Conservation (phyloP, 2,113 vertebrate genomes). For the Paramisgurnus dabryanus region DNA sequence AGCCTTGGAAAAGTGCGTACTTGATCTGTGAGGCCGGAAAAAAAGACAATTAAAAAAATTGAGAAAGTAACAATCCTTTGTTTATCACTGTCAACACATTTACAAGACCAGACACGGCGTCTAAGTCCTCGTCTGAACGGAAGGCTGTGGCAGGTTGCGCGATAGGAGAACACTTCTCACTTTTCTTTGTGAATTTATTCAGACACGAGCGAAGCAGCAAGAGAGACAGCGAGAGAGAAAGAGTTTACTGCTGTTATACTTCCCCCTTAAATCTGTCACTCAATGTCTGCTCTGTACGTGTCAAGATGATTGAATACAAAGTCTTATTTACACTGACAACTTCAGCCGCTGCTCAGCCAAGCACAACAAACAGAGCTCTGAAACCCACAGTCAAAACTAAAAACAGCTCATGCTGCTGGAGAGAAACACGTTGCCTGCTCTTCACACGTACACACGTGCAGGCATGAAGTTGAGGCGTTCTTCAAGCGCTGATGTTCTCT, state of each 20-base stretch:
- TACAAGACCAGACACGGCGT: slow-evolving; percentile 75
- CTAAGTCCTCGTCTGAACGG: slow-evolving; percentile 62
- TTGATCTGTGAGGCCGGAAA: slow-evolving; percentile 74
- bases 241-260: slow-evolving; percentile 71
- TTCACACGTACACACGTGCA: not conserved
- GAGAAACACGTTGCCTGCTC: not conserved
- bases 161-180: slow-evolving; percentile 42
- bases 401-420: slow-evolving; percentile 47
- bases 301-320: slow-evolving; percentile 78
- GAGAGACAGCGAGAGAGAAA: slow-evolving; percentile 54
- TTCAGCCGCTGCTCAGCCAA: slow-evolving; percentile 68
- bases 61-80: slow-evolving; percentile 74
- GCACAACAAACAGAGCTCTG: slow-evolving; percentile 63
- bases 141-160: slow-evolving; percentile 44
- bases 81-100: slow-evolving; percentile 78
- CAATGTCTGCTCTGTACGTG: slow-evolving; percentile 70
- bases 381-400: slow-evolving; percentile 53
- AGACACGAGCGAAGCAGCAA: slow-evolving; percentile 44
- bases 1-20: slow-evolving; percentile 58
- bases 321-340: slow-evolving; percentile 73
- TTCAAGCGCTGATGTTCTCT: slow-evolving; percentile 33
- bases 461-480: slow-evolving; percentile 27
- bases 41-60: slow-evolving; percentile 66
- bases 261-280: slow-evolving; percentile 75
- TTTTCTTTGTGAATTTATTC: slow-evolving; percentile 46